phyloP scores from a whole-genome alignment of 2,888 invertebrate species.

The Tubiluchus corallicola region DNA sequence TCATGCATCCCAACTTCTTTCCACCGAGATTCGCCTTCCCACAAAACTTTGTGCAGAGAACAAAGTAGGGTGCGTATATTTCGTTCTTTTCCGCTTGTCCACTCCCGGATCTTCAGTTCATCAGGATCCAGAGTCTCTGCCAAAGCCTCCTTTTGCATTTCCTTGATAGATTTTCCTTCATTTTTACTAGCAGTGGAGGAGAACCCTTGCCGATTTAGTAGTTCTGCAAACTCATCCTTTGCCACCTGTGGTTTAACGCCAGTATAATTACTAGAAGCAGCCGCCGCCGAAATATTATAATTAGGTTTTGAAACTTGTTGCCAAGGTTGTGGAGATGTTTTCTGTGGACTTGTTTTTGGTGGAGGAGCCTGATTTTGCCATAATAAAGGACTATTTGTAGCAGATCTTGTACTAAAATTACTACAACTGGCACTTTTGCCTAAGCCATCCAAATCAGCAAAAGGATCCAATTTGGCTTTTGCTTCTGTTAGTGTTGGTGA shows the following conservation, averaged over 20 bases:
- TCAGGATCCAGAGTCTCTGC: conserved; percentile 30
- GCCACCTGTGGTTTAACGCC: conserved; percentile 20
- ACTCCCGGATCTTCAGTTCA: conserved; percentile 39
- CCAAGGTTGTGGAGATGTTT: conserved; percentile 11
- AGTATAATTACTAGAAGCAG: conserved; percentile 15
- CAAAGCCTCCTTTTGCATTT: conserved; percentile 27
- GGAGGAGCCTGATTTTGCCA: conserved; percentile 4
- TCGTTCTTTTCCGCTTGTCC: conserved; percentile 82
- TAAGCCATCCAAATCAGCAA: neutral
- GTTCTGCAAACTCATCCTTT: conserved; percentile 29
- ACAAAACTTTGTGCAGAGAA: conserved; percentile 76
- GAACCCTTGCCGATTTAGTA: conserved; percentile 27
- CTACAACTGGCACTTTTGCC: conserved; percentile 1
- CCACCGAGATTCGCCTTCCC: conserved; percentile 78
- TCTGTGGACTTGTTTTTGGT: neutral
- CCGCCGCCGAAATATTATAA: neutral
- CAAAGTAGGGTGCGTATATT: conserved; percentile 89
- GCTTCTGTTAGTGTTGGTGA: neutral
- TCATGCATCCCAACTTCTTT: conserved; percentile 82
- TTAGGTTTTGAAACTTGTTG: conserved; percentile 2
- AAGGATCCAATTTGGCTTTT: neutral
- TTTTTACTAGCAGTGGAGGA: conserved; percentile 17
- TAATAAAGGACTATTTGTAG: conserved; percentile 4
- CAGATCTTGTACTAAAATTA: neutral
- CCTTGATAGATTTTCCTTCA: too few species aligned